Conservation (phyloP, 1,140 invertebrate genomes). For the Bombus breviceps region DNA sequence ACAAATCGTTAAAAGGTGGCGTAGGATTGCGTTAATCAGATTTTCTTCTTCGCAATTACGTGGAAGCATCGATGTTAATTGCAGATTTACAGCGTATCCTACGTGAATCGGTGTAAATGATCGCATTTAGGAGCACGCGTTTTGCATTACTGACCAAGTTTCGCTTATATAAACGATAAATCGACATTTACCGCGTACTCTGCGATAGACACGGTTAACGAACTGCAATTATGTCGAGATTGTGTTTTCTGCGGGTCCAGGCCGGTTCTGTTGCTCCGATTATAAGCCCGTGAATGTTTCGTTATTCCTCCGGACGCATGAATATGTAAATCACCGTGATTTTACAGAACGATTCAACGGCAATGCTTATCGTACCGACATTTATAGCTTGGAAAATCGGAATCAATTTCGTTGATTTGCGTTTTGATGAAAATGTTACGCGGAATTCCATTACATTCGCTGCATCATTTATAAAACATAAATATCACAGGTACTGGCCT, state of each 20-base stretch:
- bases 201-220: conserved; percentile 20
- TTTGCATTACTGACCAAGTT: neutral
- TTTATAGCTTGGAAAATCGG: neutral
- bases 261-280: neutral
- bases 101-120: neutral
- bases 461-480: neutral
- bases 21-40: neutral
- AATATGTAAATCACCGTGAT: conserved; percentile 1
- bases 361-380: neutral
- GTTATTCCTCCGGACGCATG: neutral
- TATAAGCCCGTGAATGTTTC: conserved; percentile 34
- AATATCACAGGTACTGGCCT: neutral
- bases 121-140: neutral
- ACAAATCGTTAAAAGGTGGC: neutral
- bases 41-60: neutral
- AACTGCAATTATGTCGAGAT: conserved; percentile 36
- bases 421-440: neutral
- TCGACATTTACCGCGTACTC: neutral
- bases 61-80: neutral
- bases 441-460: neutral
- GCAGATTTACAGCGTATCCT: neutral
- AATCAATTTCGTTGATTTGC: neutral
- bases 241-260: conserved; percentile 1
- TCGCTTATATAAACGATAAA: neutral
- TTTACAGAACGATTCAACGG: neutral